Evolutionary conservation across 1,140 invertebrate genomes (phyloP), one percentile per base, ranked within the genome.

Genomic region (Trichogramma pretiosum): DNA sequence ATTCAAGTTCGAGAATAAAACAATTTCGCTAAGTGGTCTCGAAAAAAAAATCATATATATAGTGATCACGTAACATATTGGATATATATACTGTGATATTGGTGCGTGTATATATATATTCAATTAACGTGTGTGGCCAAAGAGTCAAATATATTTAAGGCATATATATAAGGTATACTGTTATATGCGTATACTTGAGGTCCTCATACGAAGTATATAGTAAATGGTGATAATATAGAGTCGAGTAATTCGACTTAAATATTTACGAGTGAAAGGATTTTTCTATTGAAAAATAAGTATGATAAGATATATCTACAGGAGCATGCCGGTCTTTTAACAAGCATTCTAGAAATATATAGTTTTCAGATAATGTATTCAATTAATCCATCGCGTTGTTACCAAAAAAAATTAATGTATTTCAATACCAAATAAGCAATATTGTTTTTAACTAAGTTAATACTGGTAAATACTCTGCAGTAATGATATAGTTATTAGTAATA

Each of bases 261-360:
- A 35, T 42, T 37, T 50, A 46, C 32, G 21, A 40, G 24, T 43
- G 16, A 50, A n/a, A 50, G 43, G 48, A 46, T 46, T 41, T 35
- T 46, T 50, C 48, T 50, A 44, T 44, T 43, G 28, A 50, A 41
- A 50, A 34, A 47, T 28, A 18, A 42, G 19, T 11, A 42, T 64
- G 63, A 60, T 58, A 58, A 62, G 35, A 62, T 53, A 59, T 68
- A 59, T 68, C 67, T 70, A 71, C 68, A 54, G 63, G 61, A 71
- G 55, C 68, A 71, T 71, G 68, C 67, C 62, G 60, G 60, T 66
- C 57, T 58, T 7, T 28, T 65, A 69, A 58, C 64, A 68, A 71
- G 66, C 68, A 68, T 59, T 64, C 62, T 68, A 67, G 56, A 64
- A 54, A 63, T 54, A 61, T 45, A 56, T 46, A 35, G 55, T 59